phyloP scores from a whole-genome alignment of 2,113 vertebrate genomes.

The Phasianus colchicus region DNA sequence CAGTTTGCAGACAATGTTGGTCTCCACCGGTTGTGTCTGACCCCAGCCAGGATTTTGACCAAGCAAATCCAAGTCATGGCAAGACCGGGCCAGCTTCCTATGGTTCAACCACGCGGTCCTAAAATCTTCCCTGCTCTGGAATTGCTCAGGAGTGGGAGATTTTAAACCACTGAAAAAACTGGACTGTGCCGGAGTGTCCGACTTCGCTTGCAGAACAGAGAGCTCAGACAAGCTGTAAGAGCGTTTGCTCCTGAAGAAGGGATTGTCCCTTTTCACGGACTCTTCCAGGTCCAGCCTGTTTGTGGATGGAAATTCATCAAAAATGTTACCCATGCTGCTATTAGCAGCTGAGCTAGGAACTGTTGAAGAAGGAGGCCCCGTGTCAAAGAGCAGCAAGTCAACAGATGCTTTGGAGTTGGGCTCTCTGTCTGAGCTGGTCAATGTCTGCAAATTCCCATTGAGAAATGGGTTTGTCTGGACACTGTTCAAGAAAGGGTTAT shows the following conservation, averaged over 20 bases:
- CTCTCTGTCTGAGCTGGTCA: constrained; percentile 73
- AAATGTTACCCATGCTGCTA: constrained; percentile 77
- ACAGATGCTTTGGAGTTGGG: constrained; percentile 60
- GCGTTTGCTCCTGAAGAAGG: constrained; percentile 94
- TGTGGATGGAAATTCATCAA: constrained; percentile 75
- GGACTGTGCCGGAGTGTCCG: constrained; percentile 28
- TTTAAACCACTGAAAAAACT: constrained; percentile 89
- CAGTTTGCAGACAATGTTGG: constrained; percentile 91
- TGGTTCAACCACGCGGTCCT: constrained; percentile 93
- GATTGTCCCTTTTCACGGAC: constrained; percentile 84
- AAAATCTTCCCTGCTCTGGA: constrained; percentile 95
- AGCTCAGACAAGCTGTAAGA: constrained; percentile 97
- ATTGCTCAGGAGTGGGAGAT: constrained; percentile 93
- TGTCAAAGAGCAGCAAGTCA: constrained; percentile 88
- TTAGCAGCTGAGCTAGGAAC: constrained; percentile 51
- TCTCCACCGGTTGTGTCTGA: constrained; percentile 95
- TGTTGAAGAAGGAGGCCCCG: constrained; percentile 30
- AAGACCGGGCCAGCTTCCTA: constrained; percentile 94
- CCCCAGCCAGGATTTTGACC: constrained; percentile 97
- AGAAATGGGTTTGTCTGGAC: constrained; percentile 92
- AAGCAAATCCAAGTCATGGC: constrained; percentile 92
- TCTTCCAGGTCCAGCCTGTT: constrained; percentile 63
- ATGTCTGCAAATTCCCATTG: constrained; percentile 70
- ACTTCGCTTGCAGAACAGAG: constrained; percentile 90
- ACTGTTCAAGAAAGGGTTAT: constrained; percentile 88